Evolutionary conservation across 2,888 invertebrate genomes (phyloP).

Genomic region (Salticus scenicus): DNA sequence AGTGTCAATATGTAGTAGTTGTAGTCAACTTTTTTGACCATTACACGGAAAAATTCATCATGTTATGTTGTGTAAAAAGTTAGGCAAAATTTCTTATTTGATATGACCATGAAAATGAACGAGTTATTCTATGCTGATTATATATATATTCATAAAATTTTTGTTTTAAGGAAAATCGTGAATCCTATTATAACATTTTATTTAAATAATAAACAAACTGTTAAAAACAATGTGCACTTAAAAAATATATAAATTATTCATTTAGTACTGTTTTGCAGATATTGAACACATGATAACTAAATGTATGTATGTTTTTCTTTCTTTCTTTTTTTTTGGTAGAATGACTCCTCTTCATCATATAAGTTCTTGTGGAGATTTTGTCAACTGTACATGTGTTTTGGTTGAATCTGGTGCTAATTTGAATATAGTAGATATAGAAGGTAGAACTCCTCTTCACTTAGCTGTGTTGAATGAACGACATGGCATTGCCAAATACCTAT

Average conservation of each 20-base stretch:
- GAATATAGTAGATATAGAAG: conserved; percentile 76
- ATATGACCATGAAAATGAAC: too few relatives aligned
- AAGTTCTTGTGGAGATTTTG: conserved; percentile 75
- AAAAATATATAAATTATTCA: not conserved
- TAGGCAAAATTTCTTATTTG: too few relatives aligned
- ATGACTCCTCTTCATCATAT: conserved; percentile 76
- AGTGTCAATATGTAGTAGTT: too few relatives aligned
- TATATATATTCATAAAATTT: too few relatives aligned
- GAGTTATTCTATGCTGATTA: too few relatives aligned
- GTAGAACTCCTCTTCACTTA: conserved; percentile 76
- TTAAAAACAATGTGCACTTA: not conserved
- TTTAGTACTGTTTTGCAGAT: not conserved
- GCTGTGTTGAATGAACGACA: conserved; percentile 76
- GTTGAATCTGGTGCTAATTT: conserved; percentile 76
- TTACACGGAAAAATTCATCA: too few relatives aligned
- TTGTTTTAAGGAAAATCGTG: too few relatives aligned
- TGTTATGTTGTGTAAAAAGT: too few relatives aligned
- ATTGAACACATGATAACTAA: too few relatives aligned
- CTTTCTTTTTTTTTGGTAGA: conserved; percentile 72
- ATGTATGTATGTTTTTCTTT: not conserved
- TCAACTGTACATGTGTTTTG: conserved; percentile 76
- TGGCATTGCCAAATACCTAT: conserved; percentile 75
- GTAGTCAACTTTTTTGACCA: too few relatives aligned
- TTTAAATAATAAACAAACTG: not conserved
- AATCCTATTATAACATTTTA: not conserved